Base-by-base conservation (phyloP, 2,888 invertebrate genomes). In the Prosopocoilus inquinatus region DNA sequence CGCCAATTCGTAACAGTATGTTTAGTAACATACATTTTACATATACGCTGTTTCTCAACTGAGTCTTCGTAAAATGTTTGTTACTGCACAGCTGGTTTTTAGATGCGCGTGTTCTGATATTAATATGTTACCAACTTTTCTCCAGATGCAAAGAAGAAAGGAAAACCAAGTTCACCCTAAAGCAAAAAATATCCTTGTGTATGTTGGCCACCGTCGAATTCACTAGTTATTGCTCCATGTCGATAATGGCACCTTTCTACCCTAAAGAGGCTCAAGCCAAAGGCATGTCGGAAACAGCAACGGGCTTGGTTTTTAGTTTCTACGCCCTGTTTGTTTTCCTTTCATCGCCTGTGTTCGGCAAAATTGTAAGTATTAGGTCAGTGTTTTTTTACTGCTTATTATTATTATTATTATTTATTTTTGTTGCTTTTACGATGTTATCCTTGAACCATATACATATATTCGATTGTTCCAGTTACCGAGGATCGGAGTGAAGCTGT, bases 181-280 rank as follows among this genome's bases (percentile, higher is more conserved):
- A 75, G 5, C 85, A 86, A 71, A 79, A 81, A 57, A 70, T 86
- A 58, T 85, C 86, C 0, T 75, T 88, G 50, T 78, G 80, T 5
- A 84, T 86, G 2, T 75, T 89, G 43, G 86, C 87, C 3, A 72
- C 88, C 12, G 87, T 88, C 43, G 88, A 89, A 75, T 89, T 89
- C 74, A 85, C 87, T 77, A 86, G 87, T 68, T 89, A 88, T 75
- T 87, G 88, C 65, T 87, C 88, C 7, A 88, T 89, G 86, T 89
- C 89, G 43, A 84, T 90, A 57, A 86, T 90, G 83, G 89, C 90
- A 4, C 90, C 90, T 0, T 90, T 90, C 77, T 90, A 89, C 72
- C 89, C 90, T 1, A 78, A 82, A 62, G 89, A 89, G 80, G 90
- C 90, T 9, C 76, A 80, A 1, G 74, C 76, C 47, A 90, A 90